Evolutionary conservation across 2,888 invertebrate genomes (phyloP).

Genomic region (Adela reaumurella): DNA sequence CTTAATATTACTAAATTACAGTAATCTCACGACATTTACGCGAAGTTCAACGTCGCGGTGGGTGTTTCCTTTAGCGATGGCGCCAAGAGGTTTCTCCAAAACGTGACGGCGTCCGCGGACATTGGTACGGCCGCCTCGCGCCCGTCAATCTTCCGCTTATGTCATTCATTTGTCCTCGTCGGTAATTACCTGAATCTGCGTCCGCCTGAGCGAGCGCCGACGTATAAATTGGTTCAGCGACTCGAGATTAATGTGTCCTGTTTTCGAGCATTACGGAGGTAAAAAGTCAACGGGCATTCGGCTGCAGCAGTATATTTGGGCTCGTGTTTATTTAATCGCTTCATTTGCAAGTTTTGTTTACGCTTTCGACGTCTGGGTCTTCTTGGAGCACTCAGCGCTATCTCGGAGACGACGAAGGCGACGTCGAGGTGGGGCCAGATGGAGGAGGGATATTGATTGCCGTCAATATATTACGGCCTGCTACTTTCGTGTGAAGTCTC

Average conservation of each 20-base stretch:
- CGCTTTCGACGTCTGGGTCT: neutral
- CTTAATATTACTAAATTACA: conserved; percentile 13
- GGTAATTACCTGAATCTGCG: conserved; percentile 16
- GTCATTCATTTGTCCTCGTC: conserved; percentile 27
- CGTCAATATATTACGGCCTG: too few relatives aligned
- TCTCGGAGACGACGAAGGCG: too few relatives aligned
- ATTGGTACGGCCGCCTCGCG: conserved; percentile 9
- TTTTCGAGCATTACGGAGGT: neutral
- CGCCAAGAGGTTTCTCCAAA: neutral
- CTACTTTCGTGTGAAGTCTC: too few relatives aligned
- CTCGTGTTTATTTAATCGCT: neutral
- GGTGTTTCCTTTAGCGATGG: conserved; percentile 6
- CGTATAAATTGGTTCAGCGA: neutral
- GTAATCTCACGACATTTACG: conserved; percentile 11
- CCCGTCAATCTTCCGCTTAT: conserved; percentile 25
- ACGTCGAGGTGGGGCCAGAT: too few relatives aligned
- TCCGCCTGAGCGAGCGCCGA: neutral
- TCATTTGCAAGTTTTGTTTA: neutral
- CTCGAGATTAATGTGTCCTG: neutral
- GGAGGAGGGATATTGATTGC: too few relatives aligned
- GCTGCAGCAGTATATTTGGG: neutral
- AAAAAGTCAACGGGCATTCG: neutral
- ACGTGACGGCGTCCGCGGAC: neutral
- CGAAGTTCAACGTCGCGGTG: conserved; percentile 7
- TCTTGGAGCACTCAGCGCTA: too few relatives aligned